A percentile compares a stretch with the other conserved stretches of the same genome.
Evolutionary conservation across 1,140 invertebrate species (phyloP).

Genomic region (fruit fly (Drosophila melanogaster)): Release_6_plus_ISO1_MT NC_004354.4:6308501-6309000

Average conservation of each 20-base stretch:
- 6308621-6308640: conserved; percentile 18
- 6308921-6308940: conserved; percentile 7
- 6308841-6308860: conserved; percentile 28
- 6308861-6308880: conserved; percentile 65
- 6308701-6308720: conserved; percentile 5
- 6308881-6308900: conserved; percentile 34
- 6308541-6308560: conserved; percentile 43
- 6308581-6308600: conserved; percentile 11
- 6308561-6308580: background rate
- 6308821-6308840: conserved; percentile 1
- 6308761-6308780: background rate
- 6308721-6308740: background rate
- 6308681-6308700: conserved; percentile 22
- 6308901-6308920: background rate
- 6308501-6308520: conserved; percentile 58
- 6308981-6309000: background rate
- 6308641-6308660: conserved; percentile 44
- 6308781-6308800: background rate
- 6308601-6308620: conserved; percentile 55
- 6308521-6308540: conserved; percentile 69
- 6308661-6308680: conserved; percentile 31
- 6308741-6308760: background rate
- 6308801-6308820: conserved; percentile 8
- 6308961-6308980: background rate
- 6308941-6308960: background rate